Base-by-base conservation (phyloP, 2,113 vertebrate species). In the Protobothrops flavoviridis region DNA sequence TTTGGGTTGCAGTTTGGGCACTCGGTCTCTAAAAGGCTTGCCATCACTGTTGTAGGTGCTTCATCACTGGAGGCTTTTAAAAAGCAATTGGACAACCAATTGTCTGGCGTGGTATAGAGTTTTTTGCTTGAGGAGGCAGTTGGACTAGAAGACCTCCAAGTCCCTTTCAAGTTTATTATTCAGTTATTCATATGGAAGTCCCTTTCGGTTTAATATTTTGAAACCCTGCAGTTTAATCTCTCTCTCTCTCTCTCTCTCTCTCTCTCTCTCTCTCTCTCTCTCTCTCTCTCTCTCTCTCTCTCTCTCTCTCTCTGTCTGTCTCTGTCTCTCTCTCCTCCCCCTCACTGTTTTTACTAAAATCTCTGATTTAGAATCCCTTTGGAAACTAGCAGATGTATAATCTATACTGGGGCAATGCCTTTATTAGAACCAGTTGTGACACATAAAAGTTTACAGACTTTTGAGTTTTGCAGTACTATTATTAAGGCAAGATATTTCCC, bases 151-250 rank as follows among this genome's bases (percentile, higher is more conserved):
- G 61, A 64, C 4, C 26, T 29, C 61, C 61, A 64, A 13, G 10
- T 64, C 26, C 61, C 61, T 64, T 64, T 11, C 11, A 64, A 64
- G 1, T 12, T 26, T 64, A 26, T 64, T 29, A 26, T 64, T 64
- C 26, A 29, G 26, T 64, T 64, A 12, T 45, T 57, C 74, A 61
- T 43, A 56, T 29, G 39, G 20, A 92, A 50, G 9, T 23, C 11
- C 17, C 55, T 56, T 59, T 29, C 21, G 8, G 23, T 95, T 95
- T 93, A 95, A 95, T 94, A 95, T 95, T 96, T 96, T 92, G 93
- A 64, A 94, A 95, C 55, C 21, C 4, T 85, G 61, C 95, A 93
- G 94, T 96, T 96, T 93, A 95, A 96, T 95, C 95, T 81, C 92
- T 95, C 20, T 56, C 55, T 56, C 55, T 24, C 55, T 56, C 55